Conservation (phyloP, 2,113 vertebrate genomes). For the Euleptes europaea region DNA sequence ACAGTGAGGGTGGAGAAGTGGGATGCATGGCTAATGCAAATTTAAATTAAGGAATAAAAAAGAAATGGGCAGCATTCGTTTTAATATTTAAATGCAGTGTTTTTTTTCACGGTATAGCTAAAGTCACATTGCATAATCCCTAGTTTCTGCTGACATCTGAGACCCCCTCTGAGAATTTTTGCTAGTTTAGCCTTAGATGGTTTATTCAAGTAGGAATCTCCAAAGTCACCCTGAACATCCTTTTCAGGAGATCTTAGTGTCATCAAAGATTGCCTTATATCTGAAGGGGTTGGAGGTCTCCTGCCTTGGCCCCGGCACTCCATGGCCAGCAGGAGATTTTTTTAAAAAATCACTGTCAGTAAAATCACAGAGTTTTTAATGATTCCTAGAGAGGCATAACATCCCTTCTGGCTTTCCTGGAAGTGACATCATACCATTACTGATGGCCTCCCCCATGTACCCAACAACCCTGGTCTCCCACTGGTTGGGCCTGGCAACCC, state of each 20-base stretch:
- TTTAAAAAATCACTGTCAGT: too few relatives aligned
- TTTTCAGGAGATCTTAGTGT: not conserved
- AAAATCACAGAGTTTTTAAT: too few relatives aligned
- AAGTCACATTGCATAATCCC: not conserved
- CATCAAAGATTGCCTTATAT: too few relatives aligned
- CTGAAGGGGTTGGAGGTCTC: too few relatives aligned
- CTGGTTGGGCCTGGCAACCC: too few relatives aligned
- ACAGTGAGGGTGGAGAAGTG: constrained; percentile 55
- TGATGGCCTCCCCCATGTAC: too few relatives aligned
- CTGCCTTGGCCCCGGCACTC: too few relatives aligned
- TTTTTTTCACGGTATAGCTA: not conserved
- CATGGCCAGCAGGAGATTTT: too few relatives aligned
- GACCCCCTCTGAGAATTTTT: not conserved
- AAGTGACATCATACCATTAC: too few relatives aligned
- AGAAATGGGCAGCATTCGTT: constrained; percentile 35
- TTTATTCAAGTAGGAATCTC: not conserved
- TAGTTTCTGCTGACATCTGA: not conserved
- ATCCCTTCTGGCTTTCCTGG: too few relatives aligned
- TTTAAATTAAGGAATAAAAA: constrained; percentile 61
- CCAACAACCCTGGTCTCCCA: too few relatives aligned
- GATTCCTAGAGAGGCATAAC: too few relatives aligned
- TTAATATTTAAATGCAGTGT: constrained; percentile 26
- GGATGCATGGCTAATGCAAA: constrained; percentile 54
- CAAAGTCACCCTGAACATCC: not conserved
- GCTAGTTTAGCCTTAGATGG: not conserved